Evolutionary conservation across 2,888 invertebrate genomes (phyloP).

Genomic region (Phrixothrix hirtus): DNA sequence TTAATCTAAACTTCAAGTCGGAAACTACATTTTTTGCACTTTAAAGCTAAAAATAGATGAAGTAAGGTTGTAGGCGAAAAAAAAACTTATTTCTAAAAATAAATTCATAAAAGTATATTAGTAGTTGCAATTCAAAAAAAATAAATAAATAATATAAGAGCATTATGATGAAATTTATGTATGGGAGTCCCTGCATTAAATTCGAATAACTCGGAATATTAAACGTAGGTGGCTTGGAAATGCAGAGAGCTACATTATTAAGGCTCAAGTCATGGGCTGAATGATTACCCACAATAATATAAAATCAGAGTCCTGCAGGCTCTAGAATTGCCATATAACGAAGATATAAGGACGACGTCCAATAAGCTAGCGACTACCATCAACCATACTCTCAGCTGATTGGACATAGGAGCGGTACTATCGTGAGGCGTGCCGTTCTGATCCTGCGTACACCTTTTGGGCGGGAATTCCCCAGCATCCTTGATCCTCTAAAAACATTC

Average conservation of each 20-base stretch:
- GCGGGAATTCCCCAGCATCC: slow-evolving; percentile 53
- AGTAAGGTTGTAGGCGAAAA: too few species aligned
- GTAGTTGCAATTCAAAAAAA: too few species aligned
- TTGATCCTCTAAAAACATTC: slow-evolving; percentile 45
- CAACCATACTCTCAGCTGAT: slow-evolving; percentile 43
- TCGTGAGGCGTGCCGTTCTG: slow-evolving; percentile 41
- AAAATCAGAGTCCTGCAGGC: slow-evolving; percentile 11
- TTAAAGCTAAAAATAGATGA: too few species aligned
- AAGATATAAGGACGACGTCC: slow-evolving; percentile 19
- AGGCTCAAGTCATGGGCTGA: background rate
- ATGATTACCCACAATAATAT: slow-evolving; percentile 1
- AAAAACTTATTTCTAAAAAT: too few species aligned
- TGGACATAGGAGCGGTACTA: slow-evolving; percentile 39
- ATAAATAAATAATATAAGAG: too few species aligned
- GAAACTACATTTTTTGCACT: too few species aligned
- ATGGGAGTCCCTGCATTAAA: too few species aligned
- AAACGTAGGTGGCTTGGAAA: too few species aligned
- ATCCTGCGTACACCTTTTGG: slow-evolving; percentile 38
- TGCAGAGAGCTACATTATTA: background rate
- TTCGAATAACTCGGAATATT: too few species aligned
- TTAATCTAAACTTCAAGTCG: too few species aligned
- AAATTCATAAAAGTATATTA: too few species aligned
- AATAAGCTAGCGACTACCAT: slow-evolving; percentile 28
- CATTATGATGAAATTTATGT: too few species aligned
- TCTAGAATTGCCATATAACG: slow-evolving; percentile 14